These are phyloP conservation scores for Thymelicus sylvestris DNA, from an alignment of 2,888 invertebrate genomes.

Conservation along the genomic window DNA sequence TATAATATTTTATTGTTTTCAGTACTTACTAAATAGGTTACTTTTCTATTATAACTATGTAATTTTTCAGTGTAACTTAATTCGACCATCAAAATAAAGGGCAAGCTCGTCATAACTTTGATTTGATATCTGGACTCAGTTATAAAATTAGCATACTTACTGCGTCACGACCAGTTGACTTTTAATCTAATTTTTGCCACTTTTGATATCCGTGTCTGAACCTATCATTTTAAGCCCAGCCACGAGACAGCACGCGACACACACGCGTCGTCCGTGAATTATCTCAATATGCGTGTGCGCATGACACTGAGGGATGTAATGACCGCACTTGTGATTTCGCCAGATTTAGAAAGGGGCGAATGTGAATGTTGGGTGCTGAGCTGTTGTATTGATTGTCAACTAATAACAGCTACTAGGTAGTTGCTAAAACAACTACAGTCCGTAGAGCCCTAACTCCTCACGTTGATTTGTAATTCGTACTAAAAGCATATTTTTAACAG, in stretches of 20 bases:
- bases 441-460: too few species aligned
- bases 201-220: slow-evolving; percentile 41
- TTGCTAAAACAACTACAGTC: background rate
- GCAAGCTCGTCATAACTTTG: too few species aligned
- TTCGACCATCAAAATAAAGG: too few species aligned
- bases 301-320: slow-evolving; percentile 54
- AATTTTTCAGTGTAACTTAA: too few species aligned
- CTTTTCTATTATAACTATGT: too few species aligned
- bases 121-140: background rate
- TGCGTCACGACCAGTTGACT: slow-evolving; percentile 20
- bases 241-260: slow-evolving; percentile 63
- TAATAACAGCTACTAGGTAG: background rate
- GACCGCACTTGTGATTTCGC: slow-evolving; percentile 47
- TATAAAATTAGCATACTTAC: slow-evolving; percentile 26
- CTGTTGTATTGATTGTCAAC: background rate
- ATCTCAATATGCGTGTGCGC: slow-evolving; percentile 65
- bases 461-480: too few species aligned
- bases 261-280: slow-evolving; percentile 67
- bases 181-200: slow-evolving; percentile 29
- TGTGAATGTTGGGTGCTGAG: background rate
- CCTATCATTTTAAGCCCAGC: slow-evolving; percentile 50
- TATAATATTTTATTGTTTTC: too few species aligned
- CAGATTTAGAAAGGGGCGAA: slow-evolving; percentile 17
- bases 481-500: too few species aligned
- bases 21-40: too few species aligned